Conservation (phyloP, 2,797 vertebrate genomes). For the Carduelis carduelis region DNA sequence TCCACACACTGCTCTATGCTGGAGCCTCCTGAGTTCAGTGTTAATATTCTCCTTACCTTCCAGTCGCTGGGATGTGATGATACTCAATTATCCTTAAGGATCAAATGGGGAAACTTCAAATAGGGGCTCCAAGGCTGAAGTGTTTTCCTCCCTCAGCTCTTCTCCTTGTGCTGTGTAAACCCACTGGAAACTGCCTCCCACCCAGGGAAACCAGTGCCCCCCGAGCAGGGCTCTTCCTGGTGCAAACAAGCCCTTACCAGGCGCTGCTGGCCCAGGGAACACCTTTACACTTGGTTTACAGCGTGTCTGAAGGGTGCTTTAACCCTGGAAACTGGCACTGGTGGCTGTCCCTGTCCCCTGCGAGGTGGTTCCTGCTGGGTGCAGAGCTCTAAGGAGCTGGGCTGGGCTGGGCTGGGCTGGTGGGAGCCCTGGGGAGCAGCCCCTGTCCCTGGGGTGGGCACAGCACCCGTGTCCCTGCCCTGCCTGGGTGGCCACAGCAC, state of each 20-base stretch:
- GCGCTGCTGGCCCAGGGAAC: not conserved
- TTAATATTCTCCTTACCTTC: not conserved
- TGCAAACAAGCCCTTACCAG: not conserved
- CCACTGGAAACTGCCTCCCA: not conserved
- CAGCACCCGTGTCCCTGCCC: not conserved
- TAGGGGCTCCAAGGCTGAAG: not conserved
- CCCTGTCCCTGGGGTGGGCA: not conserved
- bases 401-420: not conserved
- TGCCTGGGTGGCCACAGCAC: not conserved
- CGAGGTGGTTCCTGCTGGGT: not conserved
- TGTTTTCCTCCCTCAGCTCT: not conserved
- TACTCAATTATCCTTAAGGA: not conserved
- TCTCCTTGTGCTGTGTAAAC: not conserved
- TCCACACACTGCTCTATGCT: not conserved
- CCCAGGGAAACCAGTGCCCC: not conserved
- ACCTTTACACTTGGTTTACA: not conserved
- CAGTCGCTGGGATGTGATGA: not conserved
- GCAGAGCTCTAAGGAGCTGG: not conserved
- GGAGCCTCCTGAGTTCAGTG: not conserved
- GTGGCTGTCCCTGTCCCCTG: not conserved
- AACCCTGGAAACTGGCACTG: not conserved
- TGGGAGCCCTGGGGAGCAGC: not conserved
- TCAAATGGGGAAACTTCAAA: not conserved
- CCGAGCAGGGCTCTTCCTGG: not conserved
- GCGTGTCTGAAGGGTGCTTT: fast-evolving